Evolutionary conservation across 92 coral and sea anemone species (phyloP).

Genomic region (Phenganax marumi): DNA sequence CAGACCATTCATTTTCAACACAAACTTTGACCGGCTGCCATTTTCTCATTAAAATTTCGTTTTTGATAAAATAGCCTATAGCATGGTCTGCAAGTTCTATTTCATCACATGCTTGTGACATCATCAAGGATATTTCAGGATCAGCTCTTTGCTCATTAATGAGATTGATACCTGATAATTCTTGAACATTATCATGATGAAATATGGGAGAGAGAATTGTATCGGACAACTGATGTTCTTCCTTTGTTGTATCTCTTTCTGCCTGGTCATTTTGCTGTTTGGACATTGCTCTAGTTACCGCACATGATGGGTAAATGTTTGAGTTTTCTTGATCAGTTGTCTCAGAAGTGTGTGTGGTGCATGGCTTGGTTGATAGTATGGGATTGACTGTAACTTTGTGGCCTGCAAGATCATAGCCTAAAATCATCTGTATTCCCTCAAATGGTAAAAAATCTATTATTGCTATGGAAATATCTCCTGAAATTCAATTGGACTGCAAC

Average conservation of each 20-base stretch:
- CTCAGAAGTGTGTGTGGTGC: background rate
- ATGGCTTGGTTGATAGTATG: too few species aligned
- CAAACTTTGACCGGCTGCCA: constrained; percentile 52
- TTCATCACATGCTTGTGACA: constrained; percentile 44
- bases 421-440: too few species aligned
- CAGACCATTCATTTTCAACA: constrained; percentile 54
- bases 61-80: constrained; percentile 45
- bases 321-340: constrained; percentile 34
- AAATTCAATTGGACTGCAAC: too few species aligned
- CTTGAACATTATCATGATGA: constrained; percentile 15
- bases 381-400: too few species aligned
- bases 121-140: constrained; percentile 44
- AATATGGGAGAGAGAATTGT: constrained; percentile 17
- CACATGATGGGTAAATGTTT: constrained; percentile 53
- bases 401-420: too few species aligned
- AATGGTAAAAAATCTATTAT: too few species aligned
- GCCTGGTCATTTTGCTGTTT: background rate
- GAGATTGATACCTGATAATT: constrained; percentile 38
- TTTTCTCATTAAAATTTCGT: constrained; percentile 57
- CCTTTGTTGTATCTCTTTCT: constrained; percentile 10
- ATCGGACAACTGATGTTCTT: constrained; percentile 23
- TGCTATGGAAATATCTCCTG: too few species aligned
- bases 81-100: constrained; percentile 44
- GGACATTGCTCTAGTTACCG: constrained; percentile 52
- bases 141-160: constrained; percentile 52